These are phyloP conservation scores for Plebejus anna DNA, from an alignment of 2,888 invertebrate species.

Conservation along the genomic window DNA sequence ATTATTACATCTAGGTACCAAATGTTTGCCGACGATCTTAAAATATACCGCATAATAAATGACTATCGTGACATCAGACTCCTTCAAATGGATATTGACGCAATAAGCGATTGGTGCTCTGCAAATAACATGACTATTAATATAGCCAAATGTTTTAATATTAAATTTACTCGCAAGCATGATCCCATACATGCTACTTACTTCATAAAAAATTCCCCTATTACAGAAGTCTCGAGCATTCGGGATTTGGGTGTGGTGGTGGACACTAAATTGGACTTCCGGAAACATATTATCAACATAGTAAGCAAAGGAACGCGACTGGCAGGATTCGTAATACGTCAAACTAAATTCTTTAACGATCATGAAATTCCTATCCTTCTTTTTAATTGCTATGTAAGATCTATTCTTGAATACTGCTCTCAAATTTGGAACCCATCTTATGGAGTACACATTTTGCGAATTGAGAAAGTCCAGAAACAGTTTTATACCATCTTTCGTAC, in stretches of 20 bases:
- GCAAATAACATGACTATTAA: too few relatives aligned
- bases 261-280: slow-evolving; percentile 25
- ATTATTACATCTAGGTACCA: too few relatives aligned
- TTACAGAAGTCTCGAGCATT: not conserved
- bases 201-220: not conserved
- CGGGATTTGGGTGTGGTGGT: slow-evolving; percentile 20
- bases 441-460: slow-evolving; percentile 3
- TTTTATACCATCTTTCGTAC: not conserved
- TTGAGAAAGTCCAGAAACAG: not conserved
- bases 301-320: not conserved
- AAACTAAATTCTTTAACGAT: slow-evolving; percentile 28
- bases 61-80: too few relatives aligned
- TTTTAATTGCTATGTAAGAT: not conserved
- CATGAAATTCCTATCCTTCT: not conserved
- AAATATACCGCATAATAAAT: too few relatives aligned
- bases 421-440: not conserved
- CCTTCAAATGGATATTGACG: too few relatives aligned
- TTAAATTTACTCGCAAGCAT: too few relatives aligned
- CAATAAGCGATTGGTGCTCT: too few relatives aligned
- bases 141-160: too few relatives aligned
- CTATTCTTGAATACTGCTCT: too few relatives aligned
- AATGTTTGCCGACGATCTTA: too few relatives aligned
- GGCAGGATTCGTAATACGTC: slow-evolving; percentile 21
- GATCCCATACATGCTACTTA: too few relatives aligned
- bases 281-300: slow-evolving; percentile 13